A percentile compares a stretch with the other conserved stretches of the same genome.
Conservation (phyloP, 2,888 invertebrate genomes). For the Nomada ferruginata region DNA sequence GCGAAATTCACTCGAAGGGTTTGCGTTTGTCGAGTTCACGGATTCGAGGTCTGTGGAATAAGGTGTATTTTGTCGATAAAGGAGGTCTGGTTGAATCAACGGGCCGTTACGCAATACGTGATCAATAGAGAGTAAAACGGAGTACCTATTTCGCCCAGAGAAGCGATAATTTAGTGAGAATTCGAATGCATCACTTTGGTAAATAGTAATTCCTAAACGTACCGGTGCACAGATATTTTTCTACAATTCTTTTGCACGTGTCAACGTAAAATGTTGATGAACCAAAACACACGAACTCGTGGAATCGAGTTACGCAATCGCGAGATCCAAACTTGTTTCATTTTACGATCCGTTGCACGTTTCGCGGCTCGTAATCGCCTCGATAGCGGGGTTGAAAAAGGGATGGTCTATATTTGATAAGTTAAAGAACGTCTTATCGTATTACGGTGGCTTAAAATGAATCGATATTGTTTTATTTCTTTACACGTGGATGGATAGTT, state of each 20-base stretch:
- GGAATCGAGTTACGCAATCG: conserved; percentile 12
- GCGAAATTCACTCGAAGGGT: background rate
- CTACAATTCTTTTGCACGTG: conserved; percentile 38
- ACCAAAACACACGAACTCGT: background rate
- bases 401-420: background rate
- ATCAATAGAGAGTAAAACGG: conserved; percentile 33
- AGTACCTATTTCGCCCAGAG: conserved; percentile 8
- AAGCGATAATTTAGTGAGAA: conserved; percentile 39
- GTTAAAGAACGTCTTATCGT: too few relatives aligned
- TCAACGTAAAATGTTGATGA: conserved; percentile 9
- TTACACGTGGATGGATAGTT: too few relatives aligned
- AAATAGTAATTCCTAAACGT: conserved; percentile 40
- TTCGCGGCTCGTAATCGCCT: background rate
- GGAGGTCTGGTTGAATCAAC: background rate
- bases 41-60: background rate
- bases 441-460: too few relatives aligned
- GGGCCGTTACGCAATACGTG: conserved; percentile 4
- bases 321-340: conserved; percentile 11
- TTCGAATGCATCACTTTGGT: conserved; percentile 31
- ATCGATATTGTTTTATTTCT: too few relatives aligned
- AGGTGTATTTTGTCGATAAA: background rate
- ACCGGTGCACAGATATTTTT: conserved; percentile 41
- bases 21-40: background rate
- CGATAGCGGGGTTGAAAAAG: background rate
- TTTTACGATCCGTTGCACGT: background rate